A percentile compares a stretch with the other conserved stretches of the same genome.
Evolutionary conservation across 2,113 vertebrate species (phyloP).

Genomic region (Ranitomeya variabilis): DNA sequence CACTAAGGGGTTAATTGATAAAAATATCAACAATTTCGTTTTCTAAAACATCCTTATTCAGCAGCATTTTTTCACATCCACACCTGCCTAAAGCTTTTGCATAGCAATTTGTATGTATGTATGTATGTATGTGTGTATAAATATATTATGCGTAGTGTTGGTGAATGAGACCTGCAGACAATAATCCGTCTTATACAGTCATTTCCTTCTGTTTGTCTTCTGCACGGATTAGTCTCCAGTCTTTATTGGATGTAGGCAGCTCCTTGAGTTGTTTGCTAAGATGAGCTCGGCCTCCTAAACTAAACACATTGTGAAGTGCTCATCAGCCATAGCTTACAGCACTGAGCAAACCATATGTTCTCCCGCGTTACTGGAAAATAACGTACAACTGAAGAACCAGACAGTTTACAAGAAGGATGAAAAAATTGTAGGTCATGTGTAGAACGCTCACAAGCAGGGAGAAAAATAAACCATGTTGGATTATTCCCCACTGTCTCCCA

Average conservation of each 20-base stretch:
- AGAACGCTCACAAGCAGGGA: no score
- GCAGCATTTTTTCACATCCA: no score
- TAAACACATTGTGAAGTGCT: neutral
- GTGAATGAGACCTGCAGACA: neutral
- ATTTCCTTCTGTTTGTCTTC: neutral
- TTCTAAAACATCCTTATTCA: no score
- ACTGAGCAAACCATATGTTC: neutral
- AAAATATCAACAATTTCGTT: no score
- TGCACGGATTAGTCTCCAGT: neutral
- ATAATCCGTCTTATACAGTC: conserved; percentile 3
- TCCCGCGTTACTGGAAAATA: neutral
- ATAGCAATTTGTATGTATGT: no score
- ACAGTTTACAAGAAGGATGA: neutral
- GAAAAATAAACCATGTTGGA: neutral
- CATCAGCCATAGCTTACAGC: neutral
- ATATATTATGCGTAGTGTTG: neutral
- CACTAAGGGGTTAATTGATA: no score
- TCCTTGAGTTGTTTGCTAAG: neutral
- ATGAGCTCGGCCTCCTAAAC: neutral
- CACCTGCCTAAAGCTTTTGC: no score
- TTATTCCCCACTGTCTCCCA: neutral
- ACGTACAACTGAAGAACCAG: neutral
- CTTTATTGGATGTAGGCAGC: neutral
- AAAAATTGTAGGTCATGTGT: neutral
- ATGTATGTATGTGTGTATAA: no score